Conservation (phyloP, 2,113 vertebrate species). For the Halcyon senegalensis region DNA sequence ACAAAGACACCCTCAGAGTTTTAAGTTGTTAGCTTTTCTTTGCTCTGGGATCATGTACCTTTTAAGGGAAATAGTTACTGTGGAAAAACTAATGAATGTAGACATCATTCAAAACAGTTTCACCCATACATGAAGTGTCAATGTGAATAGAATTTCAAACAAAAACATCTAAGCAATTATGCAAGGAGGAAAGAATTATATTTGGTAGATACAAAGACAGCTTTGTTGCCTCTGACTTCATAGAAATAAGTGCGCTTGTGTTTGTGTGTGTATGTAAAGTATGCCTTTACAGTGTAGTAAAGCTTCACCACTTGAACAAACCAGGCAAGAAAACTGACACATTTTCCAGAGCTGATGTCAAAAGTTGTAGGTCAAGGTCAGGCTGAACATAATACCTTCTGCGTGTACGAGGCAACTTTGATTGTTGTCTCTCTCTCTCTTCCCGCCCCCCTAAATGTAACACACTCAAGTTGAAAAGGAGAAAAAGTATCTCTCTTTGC, state of each 20-base stretch:
- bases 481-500: not conserved
- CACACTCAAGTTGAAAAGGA: not conserved
- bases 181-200: conserved; percentile 66
- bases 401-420: conserved; percentile 26
- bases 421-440: not conserved
- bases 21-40: conserved; percentile 64
- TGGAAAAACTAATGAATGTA: conserved; percentile 61
- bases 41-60: conserved; percentile 33
- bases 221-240: conserved; percentile 61
- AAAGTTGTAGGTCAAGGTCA: conserved; percentile 51
- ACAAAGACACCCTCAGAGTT: conserved; percentile 56
- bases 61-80: conserved; percentile 55
- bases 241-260: conserved; percentile 27
- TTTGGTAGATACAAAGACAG: conserved; percentile 68
- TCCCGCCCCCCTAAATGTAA: not conserved
- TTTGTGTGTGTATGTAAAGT: conserved; percentile 15
- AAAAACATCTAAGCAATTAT: conserved; percentile 67
- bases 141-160: conserved; percentile 67
- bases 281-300: not conserved
- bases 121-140: conserved; percentile 58
- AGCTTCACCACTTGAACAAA: not conserved
- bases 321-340: conserved; percentile 12
- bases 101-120: conserved; percentile 61
- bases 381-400: conserved; percentile 31
- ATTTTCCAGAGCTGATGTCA: conserved; percentile 53